Evolutionary conservation across 2,888 invertebrate species (phyloP).

Genomic region (Lysandra coridon): DNA sequence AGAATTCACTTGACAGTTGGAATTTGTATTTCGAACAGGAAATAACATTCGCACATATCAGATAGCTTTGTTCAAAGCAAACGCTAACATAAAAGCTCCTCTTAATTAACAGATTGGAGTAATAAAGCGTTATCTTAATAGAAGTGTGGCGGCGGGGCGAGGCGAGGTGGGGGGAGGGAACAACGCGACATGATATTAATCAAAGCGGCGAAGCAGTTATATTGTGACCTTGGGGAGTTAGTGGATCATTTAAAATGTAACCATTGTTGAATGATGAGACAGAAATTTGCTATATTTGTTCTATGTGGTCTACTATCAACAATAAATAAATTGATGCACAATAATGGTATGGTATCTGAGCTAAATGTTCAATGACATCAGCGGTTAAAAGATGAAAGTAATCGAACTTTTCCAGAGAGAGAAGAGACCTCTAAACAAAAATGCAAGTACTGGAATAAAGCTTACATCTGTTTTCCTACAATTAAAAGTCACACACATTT

Average conservation of each 20-base stretch:
- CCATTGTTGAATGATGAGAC: not conserved
- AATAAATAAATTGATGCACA: too few relatives aligned
- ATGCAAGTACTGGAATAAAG: not conserved
- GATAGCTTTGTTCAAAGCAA: slow-evolving; percentile 27
- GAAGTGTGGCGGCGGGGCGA: not conserved
- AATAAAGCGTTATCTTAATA: slow-evolving; percentile 30
- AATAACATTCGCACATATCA: slow-evolving; percentile 18
- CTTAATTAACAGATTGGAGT: slow-evolving; percentile 29
- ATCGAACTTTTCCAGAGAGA: not conserved
- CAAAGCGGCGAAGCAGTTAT: slow-evolving; percentile 26
- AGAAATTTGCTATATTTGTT: not conserved
- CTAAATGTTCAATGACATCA: too few relatives aligned
- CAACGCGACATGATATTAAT: slow-evolving; percentile 30
- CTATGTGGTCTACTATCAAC: not conserved
- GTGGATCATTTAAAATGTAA: slow-evolving; percentile 27
- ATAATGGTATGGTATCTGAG: too few relatives aligned
- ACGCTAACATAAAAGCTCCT: slow-evolving; percentile 22
- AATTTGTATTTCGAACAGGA: not conserved
- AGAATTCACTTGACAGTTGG: not conserved
- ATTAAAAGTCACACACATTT: not conserved
- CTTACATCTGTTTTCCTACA: not conserved
- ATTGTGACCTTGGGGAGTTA: slow-evolving; percentile 26
- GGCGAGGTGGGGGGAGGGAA: not conserved
- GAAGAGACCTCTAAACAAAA: not conserved
- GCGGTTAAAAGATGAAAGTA: not conserved